Evolutionary conservation across 1,140 invertebrate species (phyloP), one percentile per base, ranked within the genome.

Genomic region (Periplaneta americana): DNA sequence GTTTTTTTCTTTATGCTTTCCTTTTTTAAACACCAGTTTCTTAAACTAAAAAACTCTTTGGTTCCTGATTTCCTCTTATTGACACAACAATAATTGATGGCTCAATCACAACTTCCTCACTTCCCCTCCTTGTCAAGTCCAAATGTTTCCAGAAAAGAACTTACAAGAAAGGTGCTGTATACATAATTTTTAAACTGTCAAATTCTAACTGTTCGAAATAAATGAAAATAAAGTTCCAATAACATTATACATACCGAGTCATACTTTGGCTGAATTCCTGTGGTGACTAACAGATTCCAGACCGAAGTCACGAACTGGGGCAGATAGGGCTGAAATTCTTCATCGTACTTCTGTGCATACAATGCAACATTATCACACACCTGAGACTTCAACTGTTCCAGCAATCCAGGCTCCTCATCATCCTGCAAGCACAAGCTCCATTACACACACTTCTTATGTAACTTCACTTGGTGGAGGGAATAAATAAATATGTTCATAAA

Each of bases 311-410:
- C 97, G 91, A 99, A 99, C 36, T 91, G 90, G 10, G 95, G 94
- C 74, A 99, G 91, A 88, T 95, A 98, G 15, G 93, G 92, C 48
- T 93, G 91, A 88, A 99, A 99, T 86, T 99, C 98, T 89, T 99
- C 98, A 87, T 98, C 97, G 86, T 99, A 99, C 87, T 99, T 99
- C 84, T 97, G 94, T 2, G 98, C 98, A 89, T 99, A 99, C 35
- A 99, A 89, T 2, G 95, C 92, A 22, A 98, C 93, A 87, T 98
- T 99, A 86, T 98, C 97, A 88, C 98, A 99, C 28, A 99, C 95
- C 90, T 99, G 97, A 0, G 97, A 97, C 84, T 97, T 95, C 4
- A 99, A 90, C 85, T 97, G 94, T 87, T 99, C 98, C 84, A 98
- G 89, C 1, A 98, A 89, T 18, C 97, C 97, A 1, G 97, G 92